A percentile compares a stretch with the other conserved stretches of the same genome.
Conservation (phyloP, 2,888 invertebrate genomes). For the Escarpia spicata region DNA sequence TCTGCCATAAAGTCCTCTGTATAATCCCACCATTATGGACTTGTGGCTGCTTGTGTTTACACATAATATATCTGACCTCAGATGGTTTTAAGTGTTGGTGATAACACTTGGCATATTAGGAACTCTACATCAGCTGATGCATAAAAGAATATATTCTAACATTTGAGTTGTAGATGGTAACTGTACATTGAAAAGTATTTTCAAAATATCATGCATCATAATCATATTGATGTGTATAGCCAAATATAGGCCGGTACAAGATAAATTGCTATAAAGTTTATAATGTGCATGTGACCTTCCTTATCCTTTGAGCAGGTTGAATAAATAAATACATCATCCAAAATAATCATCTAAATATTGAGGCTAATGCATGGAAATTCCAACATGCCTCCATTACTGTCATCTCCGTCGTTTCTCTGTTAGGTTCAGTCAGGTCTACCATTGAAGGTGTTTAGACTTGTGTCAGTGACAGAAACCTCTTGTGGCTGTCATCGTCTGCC, state of each 20-base stretch:
- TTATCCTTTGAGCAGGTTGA: neutral
- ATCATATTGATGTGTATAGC: too few relatives aligned
- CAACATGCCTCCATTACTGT: neutral
- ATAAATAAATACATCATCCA: neutral
- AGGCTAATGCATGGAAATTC: neutral
- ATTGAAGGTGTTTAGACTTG: neutral
- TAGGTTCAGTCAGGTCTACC: neutral
- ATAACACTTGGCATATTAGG: too few relatives aligned
- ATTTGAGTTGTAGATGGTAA: too few relatives aligned
- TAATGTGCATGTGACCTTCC: neutral
- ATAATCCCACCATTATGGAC: too few relatives aligned
- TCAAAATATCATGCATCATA: too few relatives aligned
- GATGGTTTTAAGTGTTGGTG: too few relatives aligned
- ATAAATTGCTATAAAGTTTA: neutral
- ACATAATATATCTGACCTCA: too few relatives aligned
- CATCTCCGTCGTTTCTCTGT: neutral
- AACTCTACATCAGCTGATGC: too few relatives aligned
- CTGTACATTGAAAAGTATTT: too few relatives aligned
- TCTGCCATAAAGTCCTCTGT: neutral
- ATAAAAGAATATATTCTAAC: too few relatives aligned
- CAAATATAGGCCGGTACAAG: neutral
- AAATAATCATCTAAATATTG: neutral
- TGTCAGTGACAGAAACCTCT: neutral
- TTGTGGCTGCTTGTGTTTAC: too few relatives aligned
- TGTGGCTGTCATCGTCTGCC: neutral